Evolutionary conservation across 2,888 invertebrate species (phyloP).

Genomic region (Scrobipalpa atriplicella): DNA sequence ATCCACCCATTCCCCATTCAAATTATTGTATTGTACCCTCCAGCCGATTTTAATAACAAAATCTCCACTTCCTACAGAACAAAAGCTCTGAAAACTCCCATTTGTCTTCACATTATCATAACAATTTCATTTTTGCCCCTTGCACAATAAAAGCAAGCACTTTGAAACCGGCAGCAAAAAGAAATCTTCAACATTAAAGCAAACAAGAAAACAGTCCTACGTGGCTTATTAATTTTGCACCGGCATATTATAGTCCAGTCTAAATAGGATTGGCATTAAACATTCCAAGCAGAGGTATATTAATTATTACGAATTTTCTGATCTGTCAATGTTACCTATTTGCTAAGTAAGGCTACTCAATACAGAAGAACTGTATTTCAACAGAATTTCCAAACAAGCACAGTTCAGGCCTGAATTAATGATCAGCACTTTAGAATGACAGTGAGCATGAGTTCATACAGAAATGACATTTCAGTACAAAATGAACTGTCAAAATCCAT

Average conservation of each 20-base stretch:
- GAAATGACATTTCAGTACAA: too few relatives aligned
- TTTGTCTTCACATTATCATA: constrained; percentile 1
- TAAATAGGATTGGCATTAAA: neutral
- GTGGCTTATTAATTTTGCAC: constrained; percentile 20
- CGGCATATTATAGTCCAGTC: constrained; percentile 13
- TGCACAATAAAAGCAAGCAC: neutral
- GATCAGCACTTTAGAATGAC: too few relatives aligned
- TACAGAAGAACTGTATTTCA: too few relatives aligned
- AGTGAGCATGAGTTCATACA: too few relatives aligned
- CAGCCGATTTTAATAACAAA: constrained; percentile 4
- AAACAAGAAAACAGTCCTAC: constrained; percentile 17
- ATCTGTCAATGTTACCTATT: too few relatives aligned
- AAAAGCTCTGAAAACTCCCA: neutral
- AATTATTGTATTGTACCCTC: neutral
- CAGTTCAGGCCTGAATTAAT: too few relatives aligned
- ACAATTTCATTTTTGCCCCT: constrained; percentile 10
- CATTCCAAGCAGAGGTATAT: too few relatives aligned
- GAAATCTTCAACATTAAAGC: constrained; percentile 1
- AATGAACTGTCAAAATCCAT: too few relatives aligned
- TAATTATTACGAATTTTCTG: too few relatives aligned
- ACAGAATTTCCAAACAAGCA: too few relatives aligned
- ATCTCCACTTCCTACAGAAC: neutral
- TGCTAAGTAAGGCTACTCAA: too few relatives aligned
- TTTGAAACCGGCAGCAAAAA: neutral
- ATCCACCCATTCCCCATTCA: neutral